Evolutionary conservation across 2,113 vertebrate genomes (phyloP), one percentile per base, ranked within the genome.

Genomic region (Dipodomys spectabilis): DNA sequence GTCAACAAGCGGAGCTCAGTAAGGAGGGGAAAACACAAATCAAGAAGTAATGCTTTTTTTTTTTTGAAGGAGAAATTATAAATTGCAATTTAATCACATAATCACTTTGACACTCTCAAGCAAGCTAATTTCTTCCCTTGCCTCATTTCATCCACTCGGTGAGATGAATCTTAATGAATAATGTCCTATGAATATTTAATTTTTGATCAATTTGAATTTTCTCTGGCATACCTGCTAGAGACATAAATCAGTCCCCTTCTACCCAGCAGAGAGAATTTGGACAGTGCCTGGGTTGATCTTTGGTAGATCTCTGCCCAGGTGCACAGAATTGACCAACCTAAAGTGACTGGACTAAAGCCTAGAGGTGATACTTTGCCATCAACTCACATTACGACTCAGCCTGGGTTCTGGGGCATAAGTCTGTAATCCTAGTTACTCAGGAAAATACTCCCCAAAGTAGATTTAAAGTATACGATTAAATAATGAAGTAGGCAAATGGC

Each of bases 101-200:
- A 98, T 98, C 98, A 98, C 98, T 98, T 98, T 98, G 98, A 98
- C 98, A 98, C 98, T 98, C 98, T 98, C 98, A 98, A 98, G 98
- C 98, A 98, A 98, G 98, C 98, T 98, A 98, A 98, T 98, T 98
- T 98, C 97, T 98, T 98, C 98, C 97, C 97, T 98, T 98, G 98
- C 98, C 98, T 98, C 98, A 98, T 98, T 98, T 98, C 98, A 98
- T 98, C 97, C 97, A 98, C 98, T 98, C 97, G 97, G 97, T 98
- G 98, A 98, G 98, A 98, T 98, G 98, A 98, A 98, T 98, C 98
- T 98, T 98, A 98, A 98, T 98, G 98, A 98, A 98, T 98, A 98
- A 98, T 98, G 98, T 97, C 98, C 98, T 97, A 98, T 98, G 98
- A 98, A 98, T 98, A 98, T 98, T 98, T 98, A 98, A 98, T 98